phyloP scores from a whole-genome alignment of 2,797 vertebrate genomes.

The Sebastes minor region DNA sequence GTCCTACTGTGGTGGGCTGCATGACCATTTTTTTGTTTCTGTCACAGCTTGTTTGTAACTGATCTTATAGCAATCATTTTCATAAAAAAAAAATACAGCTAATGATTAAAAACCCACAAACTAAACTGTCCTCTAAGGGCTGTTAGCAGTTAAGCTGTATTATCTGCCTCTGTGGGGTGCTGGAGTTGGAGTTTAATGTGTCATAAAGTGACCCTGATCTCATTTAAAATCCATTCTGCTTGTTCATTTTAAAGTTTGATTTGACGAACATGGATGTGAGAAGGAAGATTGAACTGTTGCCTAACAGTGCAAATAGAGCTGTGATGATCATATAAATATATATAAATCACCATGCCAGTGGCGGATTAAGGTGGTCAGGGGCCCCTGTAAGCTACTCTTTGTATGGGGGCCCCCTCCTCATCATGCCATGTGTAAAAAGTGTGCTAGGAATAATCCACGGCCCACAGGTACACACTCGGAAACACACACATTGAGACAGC shows the following conservation, averaged over 20 bases:
- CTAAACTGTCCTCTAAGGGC: not conserved
- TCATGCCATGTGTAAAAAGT: too few species aligned
- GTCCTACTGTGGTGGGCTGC: constrained; percentile 11
- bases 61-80: not conserved
- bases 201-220: not conserved
- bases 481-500: too few species aligned
- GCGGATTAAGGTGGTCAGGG: too few species aligned
- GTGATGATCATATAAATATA: too few species aligned
- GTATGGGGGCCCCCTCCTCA: too few species aligned
- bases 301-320: not conserved
- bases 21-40: not conserved
- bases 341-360: too few species aligned
- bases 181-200: not conserved
- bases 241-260: not conserved
- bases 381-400: too few species aligned
- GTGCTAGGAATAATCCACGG: too few species aligned
- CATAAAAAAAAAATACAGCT: not conserved
- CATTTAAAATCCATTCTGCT: not conserved
- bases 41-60: not conserved
- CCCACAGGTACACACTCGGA: too few species aligned
- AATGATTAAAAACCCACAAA: not conserved
- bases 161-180: not conserved
- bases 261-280: not conserved
- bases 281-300: not conserved
- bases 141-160: not conserved